Conservation (phyloP, 2,113 vertebrate genomes). For the Chloroceryle aenea region DNA sequence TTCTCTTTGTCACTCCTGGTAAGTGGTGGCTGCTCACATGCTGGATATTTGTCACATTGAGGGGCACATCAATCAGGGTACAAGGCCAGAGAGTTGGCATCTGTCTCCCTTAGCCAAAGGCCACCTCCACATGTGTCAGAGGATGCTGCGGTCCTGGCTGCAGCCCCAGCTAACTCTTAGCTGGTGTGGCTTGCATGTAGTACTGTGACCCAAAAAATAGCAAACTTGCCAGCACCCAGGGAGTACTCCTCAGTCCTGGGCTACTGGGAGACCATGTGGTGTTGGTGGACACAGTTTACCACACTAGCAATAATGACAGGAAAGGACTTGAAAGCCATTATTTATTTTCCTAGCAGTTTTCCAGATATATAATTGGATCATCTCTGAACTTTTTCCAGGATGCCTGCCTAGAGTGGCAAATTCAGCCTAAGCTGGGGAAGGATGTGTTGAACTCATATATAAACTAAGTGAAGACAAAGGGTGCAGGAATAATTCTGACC, state of each 20-base stretch:
- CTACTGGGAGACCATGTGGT: background rate
- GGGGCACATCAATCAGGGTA: background rate
- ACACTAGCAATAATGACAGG: background rate
- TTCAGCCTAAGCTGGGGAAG: background rate
- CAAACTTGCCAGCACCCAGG: background rate
- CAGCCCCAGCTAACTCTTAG: background rate
- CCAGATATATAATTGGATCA: background rate
- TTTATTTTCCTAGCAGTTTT: background rate
- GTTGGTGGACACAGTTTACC: background rate
- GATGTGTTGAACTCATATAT: background rate
- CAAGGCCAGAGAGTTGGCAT: accelerated
- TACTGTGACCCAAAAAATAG: accelerated
- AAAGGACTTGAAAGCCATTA: background rate
- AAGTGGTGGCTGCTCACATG: background rate
- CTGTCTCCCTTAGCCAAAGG: background rate
- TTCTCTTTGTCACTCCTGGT: background rate
- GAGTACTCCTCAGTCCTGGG: background rate
- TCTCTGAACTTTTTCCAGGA: background rate
- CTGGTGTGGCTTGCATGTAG: background rate
- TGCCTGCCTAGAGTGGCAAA: background rate
- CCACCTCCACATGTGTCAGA: accelerated
- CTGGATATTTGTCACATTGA: background rate
- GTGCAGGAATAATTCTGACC: background rate
- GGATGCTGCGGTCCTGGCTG: background rate
- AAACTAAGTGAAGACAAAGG: background rate